Percentiles rank a stretch among this genome's conserved stretches.
These are phyloP conservation scores for Myioborus melanocephalus DNA, from an alignment of 2,797 vertebrate genomes.

Conservation along the genomic window DNA sequence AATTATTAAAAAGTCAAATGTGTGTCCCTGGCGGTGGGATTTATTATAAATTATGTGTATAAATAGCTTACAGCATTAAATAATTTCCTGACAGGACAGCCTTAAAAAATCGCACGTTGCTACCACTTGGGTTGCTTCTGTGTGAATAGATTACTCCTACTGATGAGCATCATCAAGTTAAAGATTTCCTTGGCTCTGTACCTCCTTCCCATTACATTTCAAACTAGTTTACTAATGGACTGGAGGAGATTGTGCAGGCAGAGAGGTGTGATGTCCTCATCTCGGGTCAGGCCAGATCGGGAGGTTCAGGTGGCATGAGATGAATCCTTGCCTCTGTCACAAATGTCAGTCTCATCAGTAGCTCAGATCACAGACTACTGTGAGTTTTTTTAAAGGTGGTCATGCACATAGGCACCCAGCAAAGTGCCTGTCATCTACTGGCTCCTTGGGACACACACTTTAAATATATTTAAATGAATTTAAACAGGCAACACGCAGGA, in stretches of 20 bases:
- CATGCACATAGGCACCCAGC: not conserved
- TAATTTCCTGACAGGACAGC: not conserved
- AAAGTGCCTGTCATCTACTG: not conserved
- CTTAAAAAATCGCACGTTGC: not conserved
- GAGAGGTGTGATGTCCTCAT: not conserved
- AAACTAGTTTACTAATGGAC: slow-evolving; percentile 2
- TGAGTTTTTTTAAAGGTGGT: not conserved
- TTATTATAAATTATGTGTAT: not conserved
- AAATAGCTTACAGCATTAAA: not conserved
- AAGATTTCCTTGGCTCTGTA: slow-evolving; percentile 22
- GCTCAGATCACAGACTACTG: not conserved
- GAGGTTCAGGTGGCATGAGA: not conserved
- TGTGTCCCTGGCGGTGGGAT: not conserved
- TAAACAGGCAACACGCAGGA: not conserved
- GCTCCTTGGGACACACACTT: not conserved
- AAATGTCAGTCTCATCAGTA: not conserved
- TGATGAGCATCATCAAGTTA: slow-evolving; percentile 56
- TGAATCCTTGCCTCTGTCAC: not conserved
- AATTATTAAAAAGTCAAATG: not conserved
- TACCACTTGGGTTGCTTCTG: not conserved
- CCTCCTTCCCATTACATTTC: not conserved
- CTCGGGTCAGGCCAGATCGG: not conserved
- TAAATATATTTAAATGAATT: not conserved
- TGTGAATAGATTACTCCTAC: slow-evolving; percentile 1
- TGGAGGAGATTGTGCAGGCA: not conserved